Base-by-base conservation (phyloP, 2,888 invertebrate species). In the Hirudinaria manillensis region DNA sequence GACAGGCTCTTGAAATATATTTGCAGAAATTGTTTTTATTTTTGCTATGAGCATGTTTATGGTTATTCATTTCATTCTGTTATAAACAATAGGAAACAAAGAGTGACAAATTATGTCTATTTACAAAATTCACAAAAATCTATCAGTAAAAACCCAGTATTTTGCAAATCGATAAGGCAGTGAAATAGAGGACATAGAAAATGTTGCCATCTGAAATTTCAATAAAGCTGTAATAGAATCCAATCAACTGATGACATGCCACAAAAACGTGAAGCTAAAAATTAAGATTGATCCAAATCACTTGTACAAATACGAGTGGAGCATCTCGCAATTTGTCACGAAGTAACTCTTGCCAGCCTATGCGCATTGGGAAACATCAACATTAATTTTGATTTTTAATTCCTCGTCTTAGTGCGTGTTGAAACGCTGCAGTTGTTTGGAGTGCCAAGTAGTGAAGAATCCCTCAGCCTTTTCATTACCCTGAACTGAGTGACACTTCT, bases 1-100 rank as follows among this genome's bases (percentile, higher is more conserved):
- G 45, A 94, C 93, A 87, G 36, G 4, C 16, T 45, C 45, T 45
- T 45, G 10, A 45, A 45, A 45, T 45, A 6, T 1, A 45, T 16
- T 1, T 45, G 45, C 1, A 45, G 16, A 45, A 45, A 45, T 45
- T 16, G 45, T 45, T 45, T 7, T 1, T 36, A 36, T 34, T 36
- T 13, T 34, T 10, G 13, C 27, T 21, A 68, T 32, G 29, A 68
- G 10, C 32, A 29, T 34, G 21, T 10, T 36, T 29, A n/a, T 34
- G 34, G 16, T 68, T 10, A 34, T 29, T 29, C 68, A 68, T 68
- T 68, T 68, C 10, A 21, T 68, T 36, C 10, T 68, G 36, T 68
- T 19, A 34, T n/a, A 68, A 61, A 61, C 24, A 61, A 61, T 7
- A 61, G 61, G 61, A 61, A 24, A 27, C 24, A 61, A 27, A 61